Conservation (phyloP, 2,797 vertebrate genomes). For the Euthynnus affinis region DNA sequence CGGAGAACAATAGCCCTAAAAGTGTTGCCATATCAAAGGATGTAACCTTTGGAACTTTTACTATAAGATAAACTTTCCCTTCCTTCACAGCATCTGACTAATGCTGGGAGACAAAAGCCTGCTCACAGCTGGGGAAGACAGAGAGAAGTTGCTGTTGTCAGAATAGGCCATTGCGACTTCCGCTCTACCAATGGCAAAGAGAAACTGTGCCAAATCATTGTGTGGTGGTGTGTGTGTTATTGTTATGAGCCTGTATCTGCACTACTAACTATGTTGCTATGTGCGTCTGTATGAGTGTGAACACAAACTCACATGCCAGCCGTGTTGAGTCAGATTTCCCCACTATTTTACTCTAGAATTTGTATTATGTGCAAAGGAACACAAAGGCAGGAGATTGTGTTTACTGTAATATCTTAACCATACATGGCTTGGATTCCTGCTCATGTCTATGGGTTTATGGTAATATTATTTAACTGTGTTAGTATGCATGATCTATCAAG, state of each 20-base stretch:
- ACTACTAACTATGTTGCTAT: not conserved
- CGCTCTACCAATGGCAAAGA: conserved; percentile 39
- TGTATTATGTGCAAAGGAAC: conserved; percentile 4
- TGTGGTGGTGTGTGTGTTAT: conserved; percentile 43
- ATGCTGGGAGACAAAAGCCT: conserved; percentile 50
- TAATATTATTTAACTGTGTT: conserved; percentile 6
- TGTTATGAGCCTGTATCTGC: conserved; percentile 29
- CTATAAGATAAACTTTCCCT: conserved; percentile 67
- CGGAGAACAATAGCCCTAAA: conserved; percentile 69
- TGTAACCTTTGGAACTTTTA: conserved; percentile 55
- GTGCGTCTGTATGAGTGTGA: not conserved
- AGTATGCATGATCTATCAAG: not conserved
- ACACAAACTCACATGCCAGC: too few species aligned
- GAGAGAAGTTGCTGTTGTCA: conserved; percentile 59
- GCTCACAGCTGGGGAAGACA: conserved; percentile 46
- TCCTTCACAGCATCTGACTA: conserved; percentile 59
- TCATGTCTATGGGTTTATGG: not conserved
- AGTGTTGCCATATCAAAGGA: conserved; percentile 60
- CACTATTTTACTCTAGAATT: not conserved
- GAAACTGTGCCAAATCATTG: conserved; percentile 56
- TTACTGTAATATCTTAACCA: not conserved
- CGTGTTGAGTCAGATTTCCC: too few species aligned
- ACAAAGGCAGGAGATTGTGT: conserved; percentile 9
- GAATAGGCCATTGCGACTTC: conserved; percentile 46
- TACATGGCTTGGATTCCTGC: not conserved